phyloP scores from a whole-genome alignment of 23 tunicate species.

The Styela plicata region DNA sequence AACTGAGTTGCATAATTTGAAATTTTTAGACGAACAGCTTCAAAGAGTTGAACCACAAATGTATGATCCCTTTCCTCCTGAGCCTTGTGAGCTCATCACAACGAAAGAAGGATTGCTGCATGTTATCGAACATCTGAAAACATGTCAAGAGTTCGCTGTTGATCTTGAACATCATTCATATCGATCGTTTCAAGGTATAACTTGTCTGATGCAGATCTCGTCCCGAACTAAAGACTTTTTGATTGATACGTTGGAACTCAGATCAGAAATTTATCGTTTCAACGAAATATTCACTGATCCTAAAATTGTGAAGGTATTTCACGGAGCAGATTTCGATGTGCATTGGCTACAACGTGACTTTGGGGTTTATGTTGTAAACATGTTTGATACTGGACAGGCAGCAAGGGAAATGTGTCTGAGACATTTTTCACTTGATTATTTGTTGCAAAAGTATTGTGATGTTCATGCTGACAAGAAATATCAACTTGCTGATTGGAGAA shows the following conservation, averaged over 20 bases:
- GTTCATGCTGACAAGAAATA: slow-evolving; percentile 78
- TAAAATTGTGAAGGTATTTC: slow-evolving; percentile 84
- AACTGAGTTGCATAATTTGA: slow-evolving; percentile 50
- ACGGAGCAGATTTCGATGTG: slow-evolving; percentile 88
- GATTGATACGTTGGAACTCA: slow-evolving; percentile 77
- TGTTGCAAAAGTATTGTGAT: slow-evolving; percentile 77
- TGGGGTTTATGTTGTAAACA: slow-evolving; percentile 92
- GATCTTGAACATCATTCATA: slow-evolving; percentile 97
- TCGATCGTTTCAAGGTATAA: slow-evolving; percentile 92
- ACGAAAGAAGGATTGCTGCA: slow-evolving; percentile 21
- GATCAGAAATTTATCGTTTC: slow-evolving; percentile 64
- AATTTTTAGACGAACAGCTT: slow-evolving; percentile 39
- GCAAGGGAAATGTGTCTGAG: slow-evolving; percentile 35
- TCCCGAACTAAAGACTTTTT: slow-evolving; percentile 81
- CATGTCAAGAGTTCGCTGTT: slow-evolving; percentile 70
- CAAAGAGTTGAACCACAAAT: slow-evolving; percentile 48
- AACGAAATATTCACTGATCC: slow-evolving; percentile 89
- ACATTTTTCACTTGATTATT: slow-evolving; percentile 65
- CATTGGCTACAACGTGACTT: slow-evolving; percentile 94
- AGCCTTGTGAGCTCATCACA: slow-evolving; percentile 37
- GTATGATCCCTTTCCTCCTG: slow-evolving; percentile 34
- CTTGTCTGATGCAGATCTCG: slow-evolving; percentile 98
- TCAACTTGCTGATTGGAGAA: slow-evolving; percentile 98
- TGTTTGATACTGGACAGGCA: slow-evolving; percentile 95
- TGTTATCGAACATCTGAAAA: slow-evolving; percentile 42